A percentile compares a stretch with the other conserved stretches of the same genome.
phyloP scores from a whole-genome alignment of 1,140 invertebrate genomes.

The Limonius californicus region DNA sequence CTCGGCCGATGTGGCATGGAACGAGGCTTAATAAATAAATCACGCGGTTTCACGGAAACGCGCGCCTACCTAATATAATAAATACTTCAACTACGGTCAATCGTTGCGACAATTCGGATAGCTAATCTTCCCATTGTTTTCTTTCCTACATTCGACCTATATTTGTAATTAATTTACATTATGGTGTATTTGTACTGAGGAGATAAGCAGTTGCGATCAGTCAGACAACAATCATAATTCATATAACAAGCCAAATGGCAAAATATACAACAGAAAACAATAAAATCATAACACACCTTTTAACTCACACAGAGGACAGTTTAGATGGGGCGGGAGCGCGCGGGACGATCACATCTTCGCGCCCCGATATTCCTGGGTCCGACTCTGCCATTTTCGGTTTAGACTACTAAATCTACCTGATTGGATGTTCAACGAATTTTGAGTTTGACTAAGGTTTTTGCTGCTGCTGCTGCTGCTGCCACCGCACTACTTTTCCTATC shows the following conservation, averaged over 20 bases:
- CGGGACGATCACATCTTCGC: conserved; percentile 2
- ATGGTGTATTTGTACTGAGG: conserved; percentile 45
- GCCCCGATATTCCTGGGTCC: not conserved
- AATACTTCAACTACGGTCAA: conserved; percentile 31
- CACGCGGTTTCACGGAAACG: conserved; percentile 34
- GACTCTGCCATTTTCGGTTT: too few relatives aligned
- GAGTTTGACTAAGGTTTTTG: too few relatives aligned
- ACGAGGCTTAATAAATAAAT: conserved; percentile 29
- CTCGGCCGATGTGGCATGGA: conserved; percentile 10
- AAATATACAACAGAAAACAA: conserved; percentile 41
- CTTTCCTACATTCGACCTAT: conserved; percentile 15
- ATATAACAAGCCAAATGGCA: conserved; percentile 45
- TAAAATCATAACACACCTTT: conserved; percentile 44
- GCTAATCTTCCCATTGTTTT: conserved; percentile 21
- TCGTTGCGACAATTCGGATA: conserved; percentile 34
- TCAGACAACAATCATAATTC: conserved; percentile 45
- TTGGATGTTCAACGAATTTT: too few relatives aligned
- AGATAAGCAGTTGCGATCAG: conserved; percentile 43
- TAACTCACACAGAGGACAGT: conserved; percentile 39
- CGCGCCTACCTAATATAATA: conserved; percentile 30
- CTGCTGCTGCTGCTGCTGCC: not conserved
- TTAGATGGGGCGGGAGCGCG: conserved; percentile 6
- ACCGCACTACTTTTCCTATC: not conserved
- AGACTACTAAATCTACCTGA: too few relatives aligned
- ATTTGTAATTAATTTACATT: conserved; percentile 10